Evolutionary conservation across 2,113 vertebrate species (phyloP).

Genomic region (Arothron firmamentum): DNA sequence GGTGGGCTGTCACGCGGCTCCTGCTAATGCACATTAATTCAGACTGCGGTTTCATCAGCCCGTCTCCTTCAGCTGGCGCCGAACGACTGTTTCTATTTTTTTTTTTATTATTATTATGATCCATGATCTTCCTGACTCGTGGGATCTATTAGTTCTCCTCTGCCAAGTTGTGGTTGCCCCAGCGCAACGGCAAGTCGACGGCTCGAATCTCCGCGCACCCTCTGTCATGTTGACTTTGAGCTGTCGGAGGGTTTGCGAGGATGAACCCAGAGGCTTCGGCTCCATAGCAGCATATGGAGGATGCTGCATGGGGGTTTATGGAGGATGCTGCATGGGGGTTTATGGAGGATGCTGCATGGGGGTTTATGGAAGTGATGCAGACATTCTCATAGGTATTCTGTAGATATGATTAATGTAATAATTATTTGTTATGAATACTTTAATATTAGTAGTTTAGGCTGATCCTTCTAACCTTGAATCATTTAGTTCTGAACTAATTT

Average conservation of each 20-base stretch:
- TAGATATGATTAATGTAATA: no score
- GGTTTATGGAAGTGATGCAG: no score
- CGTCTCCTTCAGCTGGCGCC: conserved; percentile 51
- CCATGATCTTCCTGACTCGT: conserved; percentile 31
- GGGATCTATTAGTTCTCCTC: conserved; percentile 25
- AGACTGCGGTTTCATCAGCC: conserved; percentile 50
- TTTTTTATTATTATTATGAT: background rate
- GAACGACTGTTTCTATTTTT: background rate
- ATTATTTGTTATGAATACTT: no score
- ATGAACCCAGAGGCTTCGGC: conserved; percentile 16
- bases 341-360: background rate
- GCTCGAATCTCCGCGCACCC: conserved; percentile 21
- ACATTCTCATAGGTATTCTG: no score
- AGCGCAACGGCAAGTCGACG: conserved; percentile 34
- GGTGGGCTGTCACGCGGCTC: conserved; percentile 43
- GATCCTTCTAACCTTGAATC: no score
- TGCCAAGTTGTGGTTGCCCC: conserved; percentile 22
- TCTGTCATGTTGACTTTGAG: conserved; percentile 41
- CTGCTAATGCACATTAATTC: conserved; percentile 46
- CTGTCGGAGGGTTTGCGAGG: conserved; percentile 16
- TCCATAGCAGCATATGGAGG: conserved; percentile 11
- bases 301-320: background rate
- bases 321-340: background rate
- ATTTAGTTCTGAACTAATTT: no score
- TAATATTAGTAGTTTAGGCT: no score